Percentiles rank a stretch among this genome's conserved stretches.
phyloP scores from a whole-genome alignment of 2,797 vertebrate genomes.

The Eremophila alpestris region DNA sequence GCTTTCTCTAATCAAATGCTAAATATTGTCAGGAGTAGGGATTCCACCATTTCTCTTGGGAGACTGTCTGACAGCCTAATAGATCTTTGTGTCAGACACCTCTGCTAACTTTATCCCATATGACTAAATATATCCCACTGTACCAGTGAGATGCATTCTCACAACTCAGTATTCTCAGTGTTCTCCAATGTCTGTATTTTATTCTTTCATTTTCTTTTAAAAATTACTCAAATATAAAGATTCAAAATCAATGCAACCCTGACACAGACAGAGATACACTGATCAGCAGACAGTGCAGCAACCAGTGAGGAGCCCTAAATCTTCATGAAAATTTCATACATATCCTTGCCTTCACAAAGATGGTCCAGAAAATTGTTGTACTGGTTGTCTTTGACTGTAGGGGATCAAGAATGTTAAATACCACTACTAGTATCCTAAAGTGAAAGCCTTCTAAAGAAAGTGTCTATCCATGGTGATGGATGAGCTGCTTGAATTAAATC shows the following conservation, averaged over 20 bases:
- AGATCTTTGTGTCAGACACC: constrained; percentile 29
- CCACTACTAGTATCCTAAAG: not conserved
- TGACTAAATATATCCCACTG: not conserved
- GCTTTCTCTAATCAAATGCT: constrained; percentile 41
- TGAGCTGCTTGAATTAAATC: not conserved
- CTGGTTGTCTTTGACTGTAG: not conserved
- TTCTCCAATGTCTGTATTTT: not conserved
- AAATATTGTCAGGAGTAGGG: constrained; percentile 24
- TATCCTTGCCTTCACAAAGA: not conserved
- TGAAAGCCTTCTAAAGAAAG: not conserved
- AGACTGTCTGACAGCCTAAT: constrained; percentile 33
- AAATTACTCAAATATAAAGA: not conserved
- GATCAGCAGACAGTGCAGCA: not conserved
- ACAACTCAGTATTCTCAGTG: not conserved
- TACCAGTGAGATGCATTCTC: not conserved
- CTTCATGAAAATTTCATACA: not conserved
- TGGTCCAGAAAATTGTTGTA: not conserved
- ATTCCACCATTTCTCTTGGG: constrained; percentile 24
- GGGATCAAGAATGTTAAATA: not conserved
- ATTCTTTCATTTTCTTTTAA: not conserved
- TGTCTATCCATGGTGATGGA: not conserved
- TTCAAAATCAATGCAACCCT: not conserved
- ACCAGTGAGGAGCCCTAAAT: not conserved
- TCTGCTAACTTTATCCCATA: constrained; percentile 11
- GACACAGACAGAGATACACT: not conserved